These are phyloP conservation scores for Ammospiza caudacuta DNA, from an alignment of 2,113 vertebrate species.

Conservation along the genomic window DNA sequence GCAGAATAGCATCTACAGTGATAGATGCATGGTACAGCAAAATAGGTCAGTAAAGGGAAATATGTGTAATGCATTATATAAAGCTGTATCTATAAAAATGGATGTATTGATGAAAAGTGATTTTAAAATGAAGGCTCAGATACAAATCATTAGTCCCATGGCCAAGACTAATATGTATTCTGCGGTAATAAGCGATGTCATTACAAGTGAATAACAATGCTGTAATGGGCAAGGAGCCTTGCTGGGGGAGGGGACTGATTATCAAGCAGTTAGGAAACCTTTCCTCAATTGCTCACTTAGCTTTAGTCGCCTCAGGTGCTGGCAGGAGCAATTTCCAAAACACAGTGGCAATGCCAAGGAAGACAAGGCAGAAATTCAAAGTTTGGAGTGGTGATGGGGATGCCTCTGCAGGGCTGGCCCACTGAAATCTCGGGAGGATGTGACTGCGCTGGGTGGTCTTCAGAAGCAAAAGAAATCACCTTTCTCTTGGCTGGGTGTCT, in stretches of 20 bases:
- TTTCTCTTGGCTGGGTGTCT: fast-evolving
- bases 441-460: not conserved
- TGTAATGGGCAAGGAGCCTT: constrained; percentile 25
- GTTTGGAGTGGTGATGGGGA: not conserved
- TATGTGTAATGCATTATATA: constrained; percentile 59
- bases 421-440: not conserved
- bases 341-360: not conserved
- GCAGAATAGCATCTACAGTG: constrained; percentile 24
- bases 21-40: constrained; percentile 57
- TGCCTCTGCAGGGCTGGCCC: fast-evolving
- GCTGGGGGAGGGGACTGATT: constrained; percentile 27
- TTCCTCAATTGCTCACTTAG: not conserved
- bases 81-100: constrained; percentile 54
- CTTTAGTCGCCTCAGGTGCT: not conserved
- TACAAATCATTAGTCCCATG: constrained; percentile 62
- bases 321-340: not conserved
- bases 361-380: not conserved
- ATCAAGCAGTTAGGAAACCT: constrained; percentile 28
- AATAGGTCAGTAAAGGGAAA: constrained; percentile 69
- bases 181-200: constrained; percentile 57
- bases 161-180: constrained; percentile 58
- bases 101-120: constrained; percentile 59
- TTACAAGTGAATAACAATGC: constrained; percentile 55
- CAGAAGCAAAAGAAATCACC: not conserved
- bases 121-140: constrained; percentile 62